Base-by-base conservation (phyloP, 2,888 invertebrate species). In the Melieria crassipennis region DNA sequence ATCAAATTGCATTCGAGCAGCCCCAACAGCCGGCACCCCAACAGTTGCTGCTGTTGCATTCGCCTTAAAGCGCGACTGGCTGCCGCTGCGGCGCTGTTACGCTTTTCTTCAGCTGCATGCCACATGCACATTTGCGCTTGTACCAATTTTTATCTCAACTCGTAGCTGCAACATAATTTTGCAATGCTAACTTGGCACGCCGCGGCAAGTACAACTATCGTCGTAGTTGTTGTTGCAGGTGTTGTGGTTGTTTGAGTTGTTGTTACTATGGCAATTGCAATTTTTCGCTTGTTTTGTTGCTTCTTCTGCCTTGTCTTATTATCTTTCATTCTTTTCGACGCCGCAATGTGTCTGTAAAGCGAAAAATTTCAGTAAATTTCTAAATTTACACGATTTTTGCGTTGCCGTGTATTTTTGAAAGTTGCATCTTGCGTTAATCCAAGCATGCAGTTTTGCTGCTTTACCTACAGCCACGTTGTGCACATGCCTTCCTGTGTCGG, bases 51-150 rank as follows among this genome's bases (percentile, higher is more conserved):
- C 13, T 60, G 50, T 13, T 43, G 11, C 16, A 56, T 46, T 16
- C 43, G 10, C n/a, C 43, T 16, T 60, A 48, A 43, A 46, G 46
- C 11, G 16, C 45, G 42, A 13, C 57, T 42, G 13, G 1, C 11
- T 60, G 43, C 66, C 30, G 50, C 45, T 48, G 60, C 46, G n/a
- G 13, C 50, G 13, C n/a, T 69, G 55, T 43, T 60, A 48, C 42
- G 50, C 55, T 30, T 30, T 30, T 30, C 30, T 30, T 30, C 30
- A 62, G 71, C 72, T 75, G 72, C 75, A 75, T 75, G 74, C 72
- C 73, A 69, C 75, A 69, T 76, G 70, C 56, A 67, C 71, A 73
- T 75, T 71, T 70, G 73, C 71, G 63, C 45, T 43, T 45, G 69
- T 6, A 13, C 11, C 42, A 62, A 69, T 48, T 67, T 47, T 13